A percentile compares a stretch with the other conserved stretches of the same genome.
Evolutionary conservation across 2,888 invertebrate genomes (phyloP).

Genomic region (Metallyticus violacea): DNA sequence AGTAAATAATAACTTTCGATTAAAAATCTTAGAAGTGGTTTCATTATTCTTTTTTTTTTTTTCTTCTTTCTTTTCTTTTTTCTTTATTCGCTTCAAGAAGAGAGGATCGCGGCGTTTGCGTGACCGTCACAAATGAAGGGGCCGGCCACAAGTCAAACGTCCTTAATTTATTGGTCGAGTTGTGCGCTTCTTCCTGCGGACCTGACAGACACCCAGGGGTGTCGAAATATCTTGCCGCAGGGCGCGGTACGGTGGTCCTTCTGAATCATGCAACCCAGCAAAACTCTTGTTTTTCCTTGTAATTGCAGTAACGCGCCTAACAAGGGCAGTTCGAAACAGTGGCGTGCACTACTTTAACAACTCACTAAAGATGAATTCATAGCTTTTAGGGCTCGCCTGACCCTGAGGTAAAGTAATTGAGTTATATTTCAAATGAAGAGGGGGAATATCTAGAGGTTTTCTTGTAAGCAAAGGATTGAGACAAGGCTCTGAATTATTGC

Average conservation of each 20-base stretch:
- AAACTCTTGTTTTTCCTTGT: neutral
- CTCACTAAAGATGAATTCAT: no score
- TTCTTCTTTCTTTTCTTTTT: no score
- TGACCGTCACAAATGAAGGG: constrained; percentile 33
- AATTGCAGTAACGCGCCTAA: neutral
- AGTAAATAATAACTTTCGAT: constrained; percentile 25
- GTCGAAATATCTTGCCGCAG: neutral
- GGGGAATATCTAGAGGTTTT: no score
- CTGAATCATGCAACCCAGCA: neutral
- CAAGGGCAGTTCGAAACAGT: neutral
- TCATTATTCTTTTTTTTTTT: no score
- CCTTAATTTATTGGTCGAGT: constrained; percentile 32
- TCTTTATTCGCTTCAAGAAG: neutral
- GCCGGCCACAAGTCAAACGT: constrained; percentile 32
- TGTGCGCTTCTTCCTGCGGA: neutral
- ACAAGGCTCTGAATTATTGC: no score
- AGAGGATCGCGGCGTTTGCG: constrained; percentile 14
- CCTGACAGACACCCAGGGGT: neutral
- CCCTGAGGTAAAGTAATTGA: no score
- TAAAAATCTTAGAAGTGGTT: constrained; percentile 1
- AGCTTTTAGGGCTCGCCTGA: no score
- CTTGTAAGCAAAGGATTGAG: no score
- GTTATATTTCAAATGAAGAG: no score
- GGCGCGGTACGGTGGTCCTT: neutral
- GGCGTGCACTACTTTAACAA: no score